Evolutionary conservation across 2,113 vertebrate genomes (phyloP).

Genomic region (Muntiacus reevesi): DNA sequence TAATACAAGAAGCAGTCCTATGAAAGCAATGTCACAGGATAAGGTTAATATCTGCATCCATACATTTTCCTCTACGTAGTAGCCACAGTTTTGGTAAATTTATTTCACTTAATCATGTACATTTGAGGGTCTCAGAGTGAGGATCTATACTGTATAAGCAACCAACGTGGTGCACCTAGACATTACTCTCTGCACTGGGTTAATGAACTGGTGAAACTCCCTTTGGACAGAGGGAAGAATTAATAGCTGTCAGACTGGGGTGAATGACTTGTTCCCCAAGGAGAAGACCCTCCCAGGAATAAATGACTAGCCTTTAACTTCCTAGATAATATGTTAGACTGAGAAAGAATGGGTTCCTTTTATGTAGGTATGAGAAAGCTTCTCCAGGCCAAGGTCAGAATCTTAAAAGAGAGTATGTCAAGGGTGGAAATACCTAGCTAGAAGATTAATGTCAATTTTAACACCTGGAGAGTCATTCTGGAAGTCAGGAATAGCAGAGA

Average conservation of each 20-base stretch:
- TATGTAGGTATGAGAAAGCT: conserved; percentile 11
- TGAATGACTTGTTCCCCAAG: background rate
- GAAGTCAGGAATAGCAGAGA: conserved; percentile 49
- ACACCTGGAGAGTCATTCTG: conserved; percentile 62
- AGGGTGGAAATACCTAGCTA: conserved; percentile 31
- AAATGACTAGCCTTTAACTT: conserved; percentile 46
- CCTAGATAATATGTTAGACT: background rate
- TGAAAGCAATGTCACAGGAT: background rate
- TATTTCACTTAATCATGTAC: background rate
- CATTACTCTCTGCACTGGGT: background rate
- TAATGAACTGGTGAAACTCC: background rate
- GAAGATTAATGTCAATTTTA: conserved; percentile 57
- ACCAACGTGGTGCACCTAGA: background rate
- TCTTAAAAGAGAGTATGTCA: conserved; percentile 51
- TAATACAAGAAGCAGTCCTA: background rate
- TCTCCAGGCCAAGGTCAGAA: conserved; percentile 49
- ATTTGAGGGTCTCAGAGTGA: background rate
- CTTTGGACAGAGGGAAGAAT: background rate
- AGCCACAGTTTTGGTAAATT: background rate
- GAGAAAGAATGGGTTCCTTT: conserved; percentile 50
- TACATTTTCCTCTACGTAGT: background rate
- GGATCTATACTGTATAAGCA: background rate
- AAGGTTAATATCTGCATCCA: background rate
- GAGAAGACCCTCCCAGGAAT: conserved; percentile 22
- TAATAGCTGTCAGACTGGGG: background rate